Base-by-base conservation (phyloP, 2,113 vertebrate species). In the Aegypius monachus region DNA sequence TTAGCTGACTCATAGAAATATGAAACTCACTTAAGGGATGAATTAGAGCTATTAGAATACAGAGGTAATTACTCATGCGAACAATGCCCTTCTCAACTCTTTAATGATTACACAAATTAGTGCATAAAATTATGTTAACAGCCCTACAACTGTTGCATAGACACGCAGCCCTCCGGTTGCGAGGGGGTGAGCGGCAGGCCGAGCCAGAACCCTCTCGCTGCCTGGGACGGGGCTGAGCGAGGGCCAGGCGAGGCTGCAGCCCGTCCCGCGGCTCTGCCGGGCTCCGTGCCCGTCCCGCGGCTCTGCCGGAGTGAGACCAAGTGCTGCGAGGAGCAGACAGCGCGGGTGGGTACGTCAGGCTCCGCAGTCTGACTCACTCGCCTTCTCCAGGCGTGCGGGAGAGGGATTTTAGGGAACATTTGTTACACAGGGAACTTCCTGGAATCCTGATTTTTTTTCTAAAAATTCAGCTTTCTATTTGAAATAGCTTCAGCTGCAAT, bases 21-120 rank as follows among this genome's bases (percentile, higher is more conserved):
- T 4, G 52, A 83, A 93, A 67, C 94, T 86, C 79, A 65, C 75
- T 92, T 71, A 74, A 17, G 61, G 90, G 80, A 93, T 59, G 90
- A 88, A 93, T 86, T 81, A 78, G 73, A 92, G 88, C 92, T 75
- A 74, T 92, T 96, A 95, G 88, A 92, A 94, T 25, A 68, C 63
- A 88, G 86, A 88, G 82, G 88, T 96, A 96, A 97, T 97, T 97
- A 97, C 94, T 96, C 90, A 81, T 83, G 86, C 8, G 72, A 97
- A 92, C 95, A 93, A 90, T 93, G 94, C 90, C 92, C 90, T 71
- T 70, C 90, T 96, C 90, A 63, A 62, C 88, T 91, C 91, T 81
- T 77, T 92, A 95, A 95, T 81, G 90, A 96, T 92, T 90, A 92
- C 95, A 96, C 93, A 96, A 96, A 96, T 97, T 95, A 97, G 68